phyloP scores from a whole-genome alignment of 2,113 vertebrate species.

The Chrysochloris asiatica region DNA sequence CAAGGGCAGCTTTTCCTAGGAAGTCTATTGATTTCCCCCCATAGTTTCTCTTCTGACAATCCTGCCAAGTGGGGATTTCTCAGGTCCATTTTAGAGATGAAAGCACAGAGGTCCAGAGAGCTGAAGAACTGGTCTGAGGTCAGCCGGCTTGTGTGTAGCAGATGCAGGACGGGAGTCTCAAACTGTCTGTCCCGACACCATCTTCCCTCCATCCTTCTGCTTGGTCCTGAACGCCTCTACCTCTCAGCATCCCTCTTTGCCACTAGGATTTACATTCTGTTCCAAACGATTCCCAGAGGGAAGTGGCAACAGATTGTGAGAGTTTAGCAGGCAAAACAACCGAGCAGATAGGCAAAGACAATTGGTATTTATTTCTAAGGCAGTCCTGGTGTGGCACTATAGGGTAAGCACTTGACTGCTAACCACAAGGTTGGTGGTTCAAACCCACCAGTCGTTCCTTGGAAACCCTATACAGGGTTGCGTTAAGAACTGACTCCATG shows the following conservation, averaged over 20 bases:
- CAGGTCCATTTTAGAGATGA: not conserved
- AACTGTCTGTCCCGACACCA: not conserved
- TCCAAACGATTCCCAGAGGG: not conserved
- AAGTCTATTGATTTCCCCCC: not conserved
- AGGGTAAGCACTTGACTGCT: no score
- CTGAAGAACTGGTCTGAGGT: not conserved
- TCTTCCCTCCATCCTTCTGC: rapidly evolving
- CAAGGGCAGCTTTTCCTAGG: not conserved
- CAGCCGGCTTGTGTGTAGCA: not conserved
- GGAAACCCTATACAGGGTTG: no score
- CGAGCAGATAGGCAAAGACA: no score
- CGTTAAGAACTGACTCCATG: no score
- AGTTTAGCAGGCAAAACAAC: not conserved
- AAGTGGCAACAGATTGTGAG: not conserved
- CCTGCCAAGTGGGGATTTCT: not conserved
- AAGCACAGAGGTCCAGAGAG: not conserved
- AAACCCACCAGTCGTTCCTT: no score
- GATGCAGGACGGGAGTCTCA: not conserved
- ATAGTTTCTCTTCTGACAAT: not conserved
- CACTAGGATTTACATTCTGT: not conserved
- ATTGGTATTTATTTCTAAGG: no score
- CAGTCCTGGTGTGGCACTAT: no score
- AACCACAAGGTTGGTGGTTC: no score
- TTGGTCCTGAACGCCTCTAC: not conserved
- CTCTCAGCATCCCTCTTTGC: not conserved